These are phyloP conservation scores for Leiothrix lutea DNA, from an alignment of 2,113 vertebrate species.

Conservation along the genomic window DNA sequence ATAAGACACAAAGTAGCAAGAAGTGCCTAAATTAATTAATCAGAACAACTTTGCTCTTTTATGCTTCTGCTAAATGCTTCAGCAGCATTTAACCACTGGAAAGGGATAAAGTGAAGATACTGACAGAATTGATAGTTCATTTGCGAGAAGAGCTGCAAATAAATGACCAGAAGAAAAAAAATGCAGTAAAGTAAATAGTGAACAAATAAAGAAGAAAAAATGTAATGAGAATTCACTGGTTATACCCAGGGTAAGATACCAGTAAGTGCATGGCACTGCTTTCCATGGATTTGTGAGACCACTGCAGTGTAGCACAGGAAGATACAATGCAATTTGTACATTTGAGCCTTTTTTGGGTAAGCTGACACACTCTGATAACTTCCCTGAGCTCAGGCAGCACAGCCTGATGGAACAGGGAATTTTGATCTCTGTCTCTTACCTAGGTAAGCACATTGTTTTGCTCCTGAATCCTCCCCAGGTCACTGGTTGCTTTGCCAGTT, in stretches of 20 bases:
- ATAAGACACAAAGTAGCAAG: background rate
- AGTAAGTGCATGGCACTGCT: background rate
- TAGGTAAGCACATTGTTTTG: constrained; percentile 1
- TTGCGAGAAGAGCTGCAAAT: background rate
- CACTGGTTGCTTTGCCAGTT: background rate
- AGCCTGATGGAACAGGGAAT: background rate
- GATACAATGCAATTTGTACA: background rate
- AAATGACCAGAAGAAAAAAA: background rate
- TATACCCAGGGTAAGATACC: background rate
- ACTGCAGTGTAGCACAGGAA: background rate
- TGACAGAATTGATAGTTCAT: background rate
- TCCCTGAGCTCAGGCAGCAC: background rate
- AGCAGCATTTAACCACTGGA: background rate
- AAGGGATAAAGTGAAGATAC: background rate
- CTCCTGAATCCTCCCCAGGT: background rate
- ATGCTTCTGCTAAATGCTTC: background rate
- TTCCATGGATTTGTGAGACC: background rate
- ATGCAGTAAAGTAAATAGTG: background rate
- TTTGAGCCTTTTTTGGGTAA: background rate
- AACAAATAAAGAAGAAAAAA: background rate
- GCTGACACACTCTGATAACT: background rate
- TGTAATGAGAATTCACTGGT: background rate
- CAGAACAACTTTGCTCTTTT: background rate
- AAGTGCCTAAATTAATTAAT: background rate
- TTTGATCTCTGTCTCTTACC: background rate